Conservation (phyloP, 1,140 invertebrate species). For the Anadara kagoshimensis region DNA sequence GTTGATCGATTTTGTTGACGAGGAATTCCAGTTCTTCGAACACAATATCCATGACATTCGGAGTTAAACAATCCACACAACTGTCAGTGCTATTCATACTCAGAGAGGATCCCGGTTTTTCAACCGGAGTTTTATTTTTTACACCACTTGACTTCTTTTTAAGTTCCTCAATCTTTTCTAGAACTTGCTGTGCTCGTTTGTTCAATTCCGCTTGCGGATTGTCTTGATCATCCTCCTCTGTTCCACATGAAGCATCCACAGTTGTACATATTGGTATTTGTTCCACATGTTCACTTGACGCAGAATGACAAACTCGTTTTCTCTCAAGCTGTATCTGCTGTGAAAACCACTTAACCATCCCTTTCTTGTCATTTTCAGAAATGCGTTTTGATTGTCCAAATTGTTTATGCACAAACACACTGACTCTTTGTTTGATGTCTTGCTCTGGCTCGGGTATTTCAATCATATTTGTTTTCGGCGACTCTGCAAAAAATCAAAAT, state of each 20-base stretch:
- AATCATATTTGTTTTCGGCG: too few species aligned
- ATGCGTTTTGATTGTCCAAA: constrained; percentile 61
- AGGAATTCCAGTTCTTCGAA: constrained; percentile 32
- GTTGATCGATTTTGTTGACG: constrained; percentile 42
- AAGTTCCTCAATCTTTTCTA: neutral
- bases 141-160: constrained; percentile 1
- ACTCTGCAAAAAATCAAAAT: too few species aligned
- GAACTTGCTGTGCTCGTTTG: constrained; percentile 26
- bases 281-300: too few species aligned
- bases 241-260: neutral
- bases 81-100: neutral
- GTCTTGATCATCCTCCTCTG: neutral
- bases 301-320: constrained; percentile 12
- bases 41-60: constrained; percentile 12
- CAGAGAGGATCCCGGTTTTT: constrained; percentile 4
- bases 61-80: neutral
- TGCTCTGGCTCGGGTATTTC: constrained; percentile 25
- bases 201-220: constrained; percentile 15
- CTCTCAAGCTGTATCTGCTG: constrained; percentile 55
- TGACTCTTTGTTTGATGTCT: constrained; percentile 57
- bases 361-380: constrained; percentile 58
- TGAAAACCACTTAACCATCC: constrained; percentile 52
- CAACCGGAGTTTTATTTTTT: constrained; percentile 14
- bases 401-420: constrained; percentile 57
- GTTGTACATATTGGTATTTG: constrained; percentile 1